These are phyloP conservation scores for Microtus oregoni DNA, from an alignment of 2,113 vertebrate species.

Conservation along the genomic window DNA sequence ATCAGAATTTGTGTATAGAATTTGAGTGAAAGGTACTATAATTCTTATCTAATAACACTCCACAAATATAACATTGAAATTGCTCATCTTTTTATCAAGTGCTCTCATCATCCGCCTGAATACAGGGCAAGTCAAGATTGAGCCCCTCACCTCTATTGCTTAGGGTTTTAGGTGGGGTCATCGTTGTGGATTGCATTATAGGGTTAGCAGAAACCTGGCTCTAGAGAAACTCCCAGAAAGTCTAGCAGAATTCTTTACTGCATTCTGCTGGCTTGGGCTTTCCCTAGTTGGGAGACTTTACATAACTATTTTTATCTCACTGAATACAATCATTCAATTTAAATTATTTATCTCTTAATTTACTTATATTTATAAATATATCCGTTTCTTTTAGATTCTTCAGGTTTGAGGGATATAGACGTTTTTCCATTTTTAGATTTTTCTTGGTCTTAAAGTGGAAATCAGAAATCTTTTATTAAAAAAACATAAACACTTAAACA, in stretches of 20 bases:
- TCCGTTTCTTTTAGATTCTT: not conserved
- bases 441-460: constrained; percentile 50
- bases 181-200: too few relatives aligned
- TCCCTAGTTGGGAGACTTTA: not conserved
- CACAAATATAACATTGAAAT: not conserved
- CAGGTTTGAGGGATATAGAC: not conserved
- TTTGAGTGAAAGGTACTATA: not conserved
- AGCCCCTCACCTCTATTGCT: too few relatives aligned
- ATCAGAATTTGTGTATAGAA: not conserved
- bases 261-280: not conserved
- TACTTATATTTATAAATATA: not conserved
- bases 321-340: not conserved
- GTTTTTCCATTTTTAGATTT: not conserved
- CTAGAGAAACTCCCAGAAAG: not conserved
- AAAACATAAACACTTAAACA: constrained; percentile 6
- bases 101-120: not conserved
- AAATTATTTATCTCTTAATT: not conserved
- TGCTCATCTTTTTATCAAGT: not conserved
- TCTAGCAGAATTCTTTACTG: not conserved
- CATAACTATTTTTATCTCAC: not conserved
- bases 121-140: too few relatives aligned
- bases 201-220: too few relatives aligned
- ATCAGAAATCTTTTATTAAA: constrained; percentile 9
- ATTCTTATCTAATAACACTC: not conserved
- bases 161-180: too few relatives aligned